Evolutionary conservation across 2,888 invertebrate species (phyloP).

Genomic region (Trichopoda pennipes): DNA sequence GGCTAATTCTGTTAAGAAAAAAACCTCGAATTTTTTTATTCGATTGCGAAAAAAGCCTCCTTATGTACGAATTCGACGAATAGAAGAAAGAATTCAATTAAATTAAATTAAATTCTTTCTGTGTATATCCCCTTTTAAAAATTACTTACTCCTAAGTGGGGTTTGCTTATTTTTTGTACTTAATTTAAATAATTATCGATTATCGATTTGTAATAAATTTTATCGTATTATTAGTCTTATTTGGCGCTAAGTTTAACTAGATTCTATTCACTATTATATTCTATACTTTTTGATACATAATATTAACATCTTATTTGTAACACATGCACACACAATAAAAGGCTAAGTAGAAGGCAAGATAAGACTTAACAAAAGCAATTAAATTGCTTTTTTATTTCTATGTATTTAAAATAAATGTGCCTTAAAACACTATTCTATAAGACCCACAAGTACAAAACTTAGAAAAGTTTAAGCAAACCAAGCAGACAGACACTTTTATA

Average conservation of each 20-base stretch:
- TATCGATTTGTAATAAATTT: constrained; percentile 3
- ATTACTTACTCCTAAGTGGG: no score
- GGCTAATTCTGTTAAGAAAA: no score
- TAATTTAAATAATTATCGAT: no score
- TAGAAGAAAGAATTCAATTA: no score
- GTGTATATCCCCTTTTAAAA: no score
- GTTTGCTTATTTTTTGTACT: no score
- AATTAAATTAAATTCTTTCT: no score
- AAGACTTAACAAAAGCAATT: background rate
- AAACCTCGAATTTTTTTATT: no score
- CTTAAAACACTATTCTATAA: background rate
- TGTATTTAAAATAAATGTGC: background rate
- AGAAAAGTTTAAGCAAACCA: background rate
- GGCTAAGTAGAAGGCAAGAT: background rate
- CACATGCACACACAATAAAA: constrained; percentile 39
- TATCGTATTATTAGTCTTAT: background rate
- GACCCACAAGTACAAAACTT: background rate
- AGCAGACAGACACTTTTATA: background rate
- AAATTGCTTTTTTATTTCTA: constrained; percentile 14
- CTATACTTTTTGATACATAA: constrained; percentile 35
- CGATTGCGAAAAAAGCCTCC: no score
- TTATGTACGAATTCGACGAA: no score
- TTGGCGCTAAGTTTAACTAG: constrained; percentile 38
- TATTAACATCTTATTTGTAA: constrained; percentile 37
- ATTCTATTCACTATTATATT: background rate